Base-by-base conservation (phyloP, 1,140 invertebrate genomes). In the Macrotrachela quadricornifera region DNA sequence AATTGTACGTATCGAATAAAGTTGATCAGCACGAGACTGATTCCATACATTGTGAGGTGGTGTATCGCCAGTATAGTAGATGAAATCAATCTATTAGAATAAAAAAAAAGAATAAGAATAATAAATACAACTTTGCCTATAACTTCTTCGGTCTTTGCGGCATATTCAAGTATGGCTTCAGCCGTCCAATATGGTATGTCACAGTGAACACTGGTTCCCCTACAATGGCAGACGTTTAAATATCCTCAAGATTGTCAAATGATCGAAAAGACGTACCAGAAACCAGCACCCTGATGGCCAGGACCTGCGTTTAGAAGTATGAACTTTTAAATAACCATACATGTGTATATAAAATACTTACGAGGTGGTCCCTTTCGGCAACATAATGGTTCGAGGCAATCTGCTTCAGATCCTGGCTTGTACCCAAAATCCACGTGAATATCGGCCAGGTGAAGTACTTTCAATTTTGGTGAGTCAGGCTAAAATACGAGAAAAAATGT, bases 1-100 rank as follows among this genome's bases (percentile, higher is more conserved):
- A 0, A 85, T 83, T 59, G 85, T 80, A 57, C 81, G 78, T 1
- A 92, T 70, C 36, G 87, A 79, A 61, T 80, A 79, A 4, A 88
- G 62, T 64, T 92, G 91, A 64, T 86, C 82, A 58, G 81, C 78
- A 61, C 80, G 76, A 0, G 86, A 88, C 70, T 95, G 87, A 64
- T 94, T 91, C 90, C 90, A 96, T 0, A 94, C 80, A 66, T 95
- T 86, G 63, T 97, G 91, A 0, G 90, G 82, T 15, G 88, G 88
- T 49, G 95, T 67, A 71, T 97, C 91, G 1, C 91, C 91, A 0
- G 91, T 96, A 85, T 88, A 96, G n/a, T 92, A 68, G 57, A 96
- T 90, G 65, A 90, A 92, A 71, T 95, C 88, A 51, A 52, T 52
- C 49, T 56, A 13, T 30, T 4, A 30, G 21, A 30, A 30, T 8